These are phyloP conservation scores for Nansenia antarctica DNA, from an alignment of 2,113 vertebrate species.

Conservation along the genomic window DNA sequence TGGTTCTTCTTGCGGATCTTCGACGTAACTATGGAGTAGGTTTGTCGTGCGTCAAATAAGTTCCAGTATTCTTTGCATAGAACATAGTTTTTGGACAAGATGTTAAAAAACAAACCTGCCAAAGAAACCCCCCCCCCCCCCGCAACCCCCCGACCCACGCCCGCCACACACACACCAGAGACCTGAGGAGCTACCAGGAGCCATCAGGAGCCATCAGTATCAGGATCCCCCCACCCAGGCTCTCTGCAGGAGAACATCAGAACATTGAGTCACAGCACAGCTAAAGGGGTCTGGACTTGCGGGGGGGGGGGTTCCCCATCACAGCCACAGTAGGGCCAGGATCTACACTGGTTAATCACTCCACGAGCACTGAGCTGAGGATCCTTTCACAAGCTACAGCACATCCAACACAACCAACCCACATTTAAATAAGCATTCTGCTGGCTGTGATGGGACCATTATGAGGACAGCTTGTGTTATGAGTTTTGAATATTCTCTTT, in stretches of 20 bases:
- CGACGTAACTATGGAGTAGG: not conserved
- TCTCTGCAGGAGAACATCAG: slow-evolving; percentile 13
- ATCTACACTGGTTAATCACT: slow-evolving; percentile 2
- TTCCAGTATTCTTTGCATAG: too few relatives aligned
- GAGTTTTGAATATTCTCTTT: not conserved
- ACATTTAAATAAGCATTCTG: not conserved
- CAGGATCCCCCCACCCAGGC: not conserved
- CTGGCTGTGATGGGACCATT: not conserved
- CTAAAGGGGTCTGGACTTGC: slow-evolving; percentile 10
- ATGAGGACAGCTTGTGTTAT: not conserved
- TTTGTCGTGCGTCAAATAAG: not conserved
- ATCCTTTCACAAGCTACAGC: not conserved
- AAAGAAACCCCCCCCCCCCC: too few relatives aligned
- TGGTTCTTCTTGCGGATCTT: not conserved
- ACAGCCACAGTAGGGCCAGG: not conserved
- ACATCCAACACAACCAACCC: not conserved
- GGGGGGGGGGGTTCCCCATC: slow-evolving; percentile 11
- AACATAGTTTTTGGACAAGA: too few relatives aligned
- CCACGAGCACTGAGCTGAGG: not conserved
- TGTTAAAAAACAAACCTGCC: too few relatives aligned
- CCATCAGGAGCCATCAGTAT: not conserved
- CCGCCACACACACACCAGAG: slow-evolving; percentile 4
- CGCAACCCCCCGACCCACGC: too few relatives aligned
- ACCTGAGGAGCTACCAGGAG: not conserved
- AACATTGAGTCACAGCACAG: not conserved